Conservation (phyloP, 2,888 invertebrate genomes). For the Dione juno region DNA sequence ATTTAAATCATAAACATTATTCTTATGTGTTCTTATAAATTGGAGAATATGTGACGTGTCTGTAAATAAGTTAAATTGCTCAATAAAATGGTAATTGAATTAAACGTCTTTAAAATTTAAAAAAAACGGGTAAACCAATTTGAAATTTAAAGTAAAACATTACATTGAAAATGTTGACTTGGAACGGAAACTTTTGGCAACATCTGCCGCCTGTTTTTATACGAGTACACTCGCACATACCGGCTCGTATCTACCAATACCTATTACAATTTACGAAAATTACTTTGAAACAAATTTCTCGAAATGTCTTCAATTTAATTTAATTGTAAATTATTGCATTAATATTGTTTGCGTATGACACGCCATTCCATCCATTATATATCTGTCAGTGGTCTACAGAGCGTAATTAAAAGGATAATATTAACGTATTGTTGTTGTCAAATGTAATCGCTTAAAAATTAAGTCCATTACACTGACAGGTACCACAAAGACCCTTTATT, state of each 20-base stretch:
- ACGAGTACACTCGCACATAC: not conserved
- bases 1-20: too few relatives aligned
- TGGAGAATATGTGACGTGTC: not conserved
- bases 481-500: not conserved
- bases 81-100: not conserved
- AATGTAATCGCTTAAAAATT: not conserved
- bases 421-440: not conserved
- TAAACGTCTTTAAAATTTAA: not conserved
- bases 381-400: not conserved
- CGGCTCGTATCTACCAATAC: not conserved
- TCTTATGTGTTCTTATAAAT: too few relatives aligned
- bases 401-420: not conserved
- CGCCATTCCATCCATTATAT: not conserved
- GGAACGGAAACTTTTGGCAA: slow-evolving; percentile 10
- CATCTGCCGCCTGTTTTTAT: slow-evolving; percentile 10
- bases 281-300: not conserved
- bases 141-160: slow-evolving; percentile 10
- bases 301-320: not conserved
- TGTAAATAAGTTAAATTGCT: not conserved
- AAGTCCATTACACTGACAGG: not conserved
- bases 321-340: not conserved
- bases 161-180: not conserved
- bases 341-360: not conserved
- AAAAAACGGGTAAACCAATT: not conserved
- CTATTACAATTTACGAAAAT: not conserved